These are phyloP conservation scores for Prionailurus viverrinus DNA, from an alignment of 2,113 vertebrate species.

Conservation along the genomic window DNA sequence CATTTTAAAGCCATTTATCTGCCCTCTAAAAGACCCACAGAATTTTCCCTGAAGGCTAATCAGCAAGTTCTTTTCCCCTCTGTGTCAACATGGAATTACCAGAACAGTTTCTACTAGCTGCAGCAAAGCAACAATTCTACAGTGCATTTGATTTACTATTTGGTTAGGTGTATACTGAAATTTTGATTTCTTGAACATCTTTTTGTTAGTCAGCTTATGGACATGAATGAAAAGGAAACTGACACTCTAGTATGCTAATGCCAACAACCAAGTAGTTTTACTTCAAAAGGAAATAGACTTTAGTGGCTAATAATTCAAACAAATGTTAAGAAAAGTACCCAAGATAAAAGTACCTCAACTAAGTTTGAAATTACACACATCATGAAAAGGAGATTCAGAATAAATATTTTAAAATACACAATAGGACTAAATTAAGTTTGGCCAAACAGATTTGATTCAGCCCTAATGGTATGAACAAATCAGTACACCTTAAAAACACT, in stretches of 20 bases:
- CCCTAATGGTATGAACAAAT: slow-evolving; percentile 75
- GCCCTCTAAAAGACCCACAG: slow-evolving; percentile 52
- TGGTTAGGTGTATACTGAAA: slow-evolving; percentile 59
- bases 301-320: slow-evolving; percentile 54
- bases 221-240: slow-evolving; percentile 68
- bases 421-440: slow-evolving; percentile 63
- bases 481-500: slow-evolving; percentile 60
- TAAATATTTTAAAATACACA: slow-evolving; percentile 59
- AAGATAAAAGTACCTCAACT: slow-evolving; percentile 47
- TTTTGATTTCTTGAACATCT: slow-evolving; percentile 60
- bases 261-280: slow-evolving; percentile 60
- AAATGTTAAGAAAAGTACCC: slow-evolving; percentile 53
- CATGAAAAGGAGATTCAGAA: slow-evolving; percentile 10
- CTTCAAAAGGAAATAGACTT: slow-evolving; percentile 61
- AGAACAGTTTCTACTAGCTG: slow-evolving; percentile 59
- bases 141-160: slow-evolving; percentile 41
- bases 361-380: slow-evolving; percentile 59
- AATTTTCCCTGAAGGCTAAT: slow-evolving; percentile 73
- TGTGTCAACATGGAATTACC: slow-evolving; percentile 56
- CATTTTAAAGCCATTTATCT: slow-evolving; percentile 72
- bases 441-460: slow-evolving; percentile 69
- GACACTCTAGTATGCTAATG: slow-evolving; percentile 58
- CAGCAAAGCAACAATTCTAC: slow-evolving; percentile 55
- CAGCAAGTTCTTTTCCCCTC: slow-evolving; percentile 64
- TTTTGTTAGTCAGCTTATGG: slow-evolving; percentile 48